phyloP scores from a whole-genome alignment of 2,113 vertebrate genomes.

The Ciconia maguari region DNA sequence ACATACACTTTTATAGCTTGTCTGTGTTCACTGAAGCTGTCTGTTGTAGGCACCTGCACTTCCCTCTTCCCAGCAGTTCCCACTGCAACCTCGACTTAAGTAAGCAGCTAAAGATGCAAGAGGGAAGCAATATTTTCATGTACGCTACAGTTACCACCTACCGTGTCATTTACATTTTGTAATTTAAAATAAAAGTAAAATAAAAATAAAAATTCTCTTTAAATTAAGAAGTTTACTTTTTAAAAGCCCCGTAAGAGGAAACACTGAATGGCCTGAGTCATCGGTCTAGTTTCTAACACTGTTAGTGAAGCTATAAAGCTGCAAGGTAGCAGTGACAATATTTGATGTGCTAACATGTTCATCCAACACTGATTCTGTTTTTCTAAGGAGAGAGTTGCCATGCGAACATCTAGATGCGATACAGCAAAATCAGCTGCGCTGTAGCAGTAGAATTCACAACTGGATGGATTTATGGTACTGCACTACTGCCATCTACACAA shows the following conservation, averaged over 20 bases:
- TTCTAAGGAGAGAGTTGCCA: neutral
- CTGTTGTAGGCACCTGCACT: neutral
- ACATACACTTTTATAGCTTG: neutral
- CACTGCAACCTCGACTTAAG: neutral
- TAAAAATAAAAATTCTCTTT: neutral
- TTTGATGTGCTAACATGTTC: constrained; percentile 12
- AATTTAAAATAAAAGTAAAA: neutral
- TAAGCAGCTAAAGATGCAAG: neutral
- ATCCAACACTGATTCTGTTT: neutral
- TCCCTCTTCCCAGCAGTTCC: neutral
- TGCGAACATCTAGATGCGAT: neutral
- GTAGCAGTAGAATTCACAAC: neutral
- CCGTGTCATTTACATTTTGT: neutral
- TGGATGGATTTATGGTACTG: neutral
- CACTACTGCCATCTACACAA: neutral
- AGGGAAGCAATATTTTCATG: neutral
- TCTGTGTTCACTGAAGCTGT: neutral
- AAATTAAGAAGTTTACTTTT: neutral
- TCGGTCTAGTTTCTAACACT: neutral
- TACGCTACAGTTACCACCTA: neutral
- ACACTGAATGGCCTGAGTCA: neutral
- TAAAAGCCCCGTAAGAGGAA: neutral
- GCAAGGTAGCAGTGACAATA: constrained; percentile 12
- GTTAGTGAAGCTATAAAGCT: neutral
- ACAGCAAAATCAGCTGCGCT: neutral